Evolutionary conservation across 2,888 invertebrate species (phyloP), one percentile per base, ranked within the genome.

Genomic region (Odontocerum albicorne): DNA sequence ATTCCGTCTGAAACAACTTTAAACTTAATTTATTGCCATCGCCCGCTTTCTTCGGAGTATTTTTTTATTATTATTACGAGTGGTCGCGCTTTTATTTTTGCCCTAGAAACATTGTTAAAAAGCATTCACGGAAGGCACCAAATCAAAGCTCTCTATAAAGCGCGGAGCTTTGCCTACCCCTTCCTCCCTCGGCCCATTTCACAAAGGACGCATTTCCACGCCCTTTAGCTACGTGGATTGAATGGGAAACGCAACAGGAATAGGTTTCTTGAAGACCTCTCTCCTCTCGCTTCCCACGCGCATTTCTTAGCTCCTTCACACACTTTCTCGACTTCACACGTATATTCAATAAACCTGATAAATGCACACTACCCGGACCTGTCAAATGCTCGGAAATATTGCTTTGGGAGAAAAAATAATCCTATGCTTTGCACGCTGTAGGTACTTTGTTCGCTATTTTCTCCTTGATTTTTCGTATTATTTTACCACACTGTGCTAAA

Each of bases 121-220:
- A 56, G 55, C 55, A 53, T 51, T 53, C 55, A 59, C 59, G 55
- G 27, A 59, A 42, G 40, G 52, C 59, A 55, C 27, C 49, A 49
- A 59, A 59, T 59, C 59, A 59, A 54, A 59, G 54, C 54, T 56
- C 52, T 53, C 52, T 43, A 49, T 45, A 31, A 51, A 51, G 42
- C 44, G 32, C 49, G 49, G 42, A 49, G 59, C 19, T 45, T 39
- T 33, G 40, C 49, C 52, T 44, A 52, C 53, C 38, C 50, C 27
- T 27, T 27, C 10, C 6, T n/a, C 47, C 46, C 32, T 45, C 44
- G 52, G 55, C 49, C 52, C 55, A 45, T 59, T 55, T 52, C 56
- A 49, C 52, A 49, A 49, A 43, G 59, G 52, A 59, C 59, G 53
- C 59, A 56, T 56, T 56, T 59, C 56, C 46, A 46, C 56, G 52